These are phyloP conservation scores for Sciurus carolinensis DNA, from an alignment of 2,797 vertebrate species.

Conservation along the genomic window DNA sequence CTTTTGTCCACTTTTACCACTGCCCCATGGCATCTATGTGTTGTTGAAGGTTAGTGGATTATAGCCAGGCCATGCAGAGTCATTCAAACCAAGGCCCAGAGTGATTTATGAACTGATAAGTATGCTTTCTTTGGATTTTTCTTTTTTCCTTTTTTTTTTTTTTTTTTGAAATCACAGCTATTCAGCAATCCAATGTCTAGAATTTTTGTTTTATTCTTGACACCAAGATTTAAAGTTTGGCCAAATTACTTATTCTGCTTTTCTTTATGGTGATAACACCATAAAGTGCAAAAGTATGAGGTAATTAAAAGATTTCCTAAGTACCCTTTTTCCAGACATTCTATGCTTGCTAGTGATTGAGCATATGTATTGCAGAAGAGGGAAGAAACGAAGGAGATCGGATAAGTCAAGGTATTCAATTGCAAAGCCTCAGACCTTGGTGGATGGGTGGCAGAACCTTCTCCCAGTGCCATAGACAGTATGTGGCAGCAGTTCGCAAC, in stretches of 20 bases:
- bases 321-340: background rate
- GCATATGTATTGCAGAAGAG: background rate
- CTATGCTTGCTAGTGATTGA: background rate
- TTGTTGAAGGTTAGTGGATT: background rate
- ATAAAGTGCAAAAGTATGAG: background rate
- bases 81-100: background rate
- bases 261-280: background rate
- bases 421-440: background rate
- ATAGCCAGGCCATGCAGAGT: background rate
- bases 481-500: background rate
- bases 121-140: background rate
- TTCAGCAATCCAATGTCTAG: background rate
- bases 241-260: background rate
- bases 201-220: constrained; percentile 14
- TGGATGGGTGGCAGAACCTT: background rate
- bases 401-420: background rate
- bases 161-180: background rate
- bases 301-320: background rate
- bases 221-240: background rate
- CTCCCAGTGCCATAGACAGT: background rate
- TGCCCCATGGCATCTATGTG: fast-evolving
- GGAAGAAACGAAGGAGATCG: background rate
- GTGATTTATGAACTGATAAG: background rate
- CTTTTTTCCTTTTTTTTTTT: background rate
- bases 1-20: fast-evolving